Evolutionary conservation across 2,113 vertebrate genomes (phyloP).

Genomic region (Sigmodon hispidus): DNA sequence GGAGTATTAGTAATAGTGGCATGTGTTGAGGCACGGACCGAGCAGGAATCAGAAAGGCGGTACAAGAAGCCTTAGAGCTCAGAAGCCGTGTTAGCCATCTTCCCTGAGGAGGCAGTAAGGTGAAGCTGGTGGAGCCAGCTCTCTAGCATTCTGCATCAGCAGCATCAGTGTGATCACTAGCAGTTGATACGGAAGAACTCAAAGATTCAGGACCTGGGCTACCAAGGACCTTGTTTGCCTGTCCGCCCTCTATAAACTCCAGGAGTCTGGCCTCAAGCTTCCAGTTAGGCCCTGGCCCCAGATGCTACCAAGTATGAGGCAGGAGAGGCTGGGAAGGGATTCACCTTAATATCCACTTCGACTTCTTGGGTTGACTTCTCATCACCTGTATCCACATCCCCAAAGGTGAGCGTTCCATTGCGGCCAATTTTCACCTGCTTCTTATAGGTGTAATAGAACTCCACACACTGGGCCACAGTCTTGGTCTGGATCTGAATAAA

Average conservation of each 20-base stretch:
- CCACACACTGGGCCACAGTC: constrained; percentile 97
- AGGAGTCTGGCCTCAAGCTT: neutral
- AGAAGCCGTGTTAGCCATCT: neutral
- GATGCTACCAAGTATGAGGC: neutral
- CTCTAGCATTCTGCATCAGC: neutral
- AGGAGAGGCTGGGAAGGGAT: neutral
- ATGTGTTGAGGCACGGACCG: neutral
- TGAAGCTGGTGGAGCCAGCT: neutral
- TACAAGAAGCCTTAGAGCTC: neutral
- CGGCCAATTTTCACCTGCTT: constrained; percentile 97
- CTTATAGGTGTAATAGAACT: constrained; percentile 99
- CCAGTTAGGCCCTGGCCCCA: neutral
- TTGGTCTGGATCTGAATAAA: constrained; percentile 94
- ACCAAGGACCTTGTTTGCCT: neutral
- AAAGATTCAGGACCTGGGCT: neutral
- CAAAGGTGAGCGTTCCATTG: constrained; percentile 93
- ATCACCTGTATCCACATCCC: constrained; percentile 88
- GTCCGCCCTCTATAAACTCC: neutral
- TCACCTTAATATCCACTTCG: constrained; percentile 93
- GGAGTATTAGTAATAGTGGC: neutral
- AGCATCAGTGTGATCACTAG: neutral
- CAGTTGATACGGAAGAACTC: neutral
- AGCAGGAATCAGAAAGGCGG: neutral
- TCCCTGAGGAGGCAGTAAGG: neutral
- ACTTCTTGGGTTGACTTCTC: constrained; percentile 88